Evolutionary conservation across 35 echinoderm and acorn worm species (phyloP), one percentile per base, ranked within the genome.

Genomic region (Lytechinus variegatus): DNA sequence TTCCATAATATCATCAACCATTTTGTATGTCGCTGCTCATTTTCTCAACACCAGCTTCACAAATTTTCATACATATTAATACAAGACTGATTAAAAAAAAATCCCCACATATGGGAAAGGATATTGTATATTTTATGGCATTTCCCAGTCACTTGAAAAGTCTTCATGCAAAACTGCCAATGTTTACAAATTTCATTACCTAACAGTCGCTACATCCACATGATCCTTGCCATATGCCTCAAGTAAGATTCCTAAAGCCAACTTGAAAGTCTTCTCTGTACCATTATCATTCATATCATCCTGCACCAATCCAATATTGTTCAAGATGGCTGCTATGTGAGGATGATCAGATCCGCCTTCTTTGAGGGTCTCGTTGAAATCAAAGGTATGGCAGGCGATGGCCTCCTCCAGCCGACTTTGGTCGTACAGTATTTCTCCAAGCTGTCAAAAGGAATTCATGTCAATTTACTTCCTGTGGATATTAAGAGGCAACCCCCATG

Each of bases 221-320:
- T 98, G 98, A 94, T 97, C 95, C 61, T 94, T 95, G 6, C 98
- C 98, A 95, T 99, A 99, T 1, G 98, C 96, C 92, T 99, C 97
- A 8, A 97, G 28, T 54, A 99, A 92, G 29, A 99, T 99, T 27
- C 90, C 95, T 60, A 99, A 54, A 1, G 92, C 98, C 4, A 92
- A 94, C 86, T 95, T 94, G 97, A 97, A 99, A 9, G 95, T 86
- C 21, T 96, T 93, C 14, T 95, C 98, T 14, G 98, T 95, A 53
- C 87, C 86, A 56, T 95, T 87, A 87, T 96, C 97, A 92, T 99
- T 95, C 95, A 96, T 96, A 14, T 99, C 98, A 95, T 99, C 98
- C 13, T 96, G 94, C 0, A 99, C 98, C 4, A 99, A 96, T 10
- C 95, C 98, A 28, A 97, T 95, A 93, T 97, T 97, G 58, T 99